Percentiles rank a stretch among this genome's conserved stretches.
phyloP scores from a whole-genome alignment of 2,797 vertebrate species.

The Lophotriccus pileatus region DNA sequence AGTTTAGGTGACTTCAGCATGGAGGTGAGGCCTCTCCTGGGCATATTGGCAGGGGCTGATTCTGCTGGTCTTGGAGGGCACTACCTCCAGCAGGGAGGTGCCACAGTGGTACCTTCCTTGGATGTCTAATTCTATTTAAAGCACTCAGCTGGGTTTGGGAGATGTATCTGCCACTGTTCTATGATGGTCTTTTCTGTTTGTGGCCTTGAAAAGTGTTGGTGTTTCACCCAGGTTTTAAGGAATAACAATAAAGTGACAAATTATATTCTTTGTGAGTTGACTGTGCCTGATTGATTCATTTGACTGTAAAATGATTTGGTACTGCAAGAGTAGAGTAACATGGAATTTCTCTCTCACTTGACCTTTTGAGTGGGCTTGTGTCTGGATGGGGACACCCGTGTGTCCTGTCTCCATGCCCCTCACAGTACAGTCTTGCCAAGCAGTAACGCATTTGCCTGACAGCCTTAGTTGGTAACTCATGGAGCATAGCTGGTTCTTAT shows the following conservation, averaged over 20 bases:
- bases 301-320: not conserved
- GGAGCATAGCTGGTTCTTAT: not conserved
- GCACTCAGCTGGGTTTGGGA: not conserved
- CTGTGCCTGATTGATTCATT: not conserved
- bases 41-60: not conserved
- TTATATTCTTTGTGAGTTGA: not conserved
- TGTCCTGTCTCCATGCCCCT: not conserved
- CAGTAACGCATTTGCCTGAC: accelerated
- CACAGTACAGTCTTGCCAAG: not conserved
- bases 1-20: not conserved
- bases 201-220: not conserved
- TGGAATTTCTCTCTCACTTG: not conserved
- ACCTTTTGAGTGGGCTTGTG: not conserved
- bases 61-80: not conserved
- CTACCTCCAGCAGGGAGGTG: not conserved
- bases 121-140: not conserved
- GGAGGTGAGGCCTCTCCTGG: not conserved
- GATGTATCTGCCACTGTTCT: not conserved
- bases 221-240: not conserved
- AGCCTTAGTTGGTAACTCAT: not conserved
- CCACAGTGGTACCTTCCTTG: not conserved
- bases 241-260: not conserved
- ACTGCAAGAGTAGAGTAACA: not conserved
- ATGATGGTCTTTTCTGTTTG: not conserved
- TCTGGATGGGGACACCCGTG: not conserved